phyloP scores from a whole-genome alignment of 1,140 invertebrate genomes.

The Proctacanthus coquilletti region DNA sequence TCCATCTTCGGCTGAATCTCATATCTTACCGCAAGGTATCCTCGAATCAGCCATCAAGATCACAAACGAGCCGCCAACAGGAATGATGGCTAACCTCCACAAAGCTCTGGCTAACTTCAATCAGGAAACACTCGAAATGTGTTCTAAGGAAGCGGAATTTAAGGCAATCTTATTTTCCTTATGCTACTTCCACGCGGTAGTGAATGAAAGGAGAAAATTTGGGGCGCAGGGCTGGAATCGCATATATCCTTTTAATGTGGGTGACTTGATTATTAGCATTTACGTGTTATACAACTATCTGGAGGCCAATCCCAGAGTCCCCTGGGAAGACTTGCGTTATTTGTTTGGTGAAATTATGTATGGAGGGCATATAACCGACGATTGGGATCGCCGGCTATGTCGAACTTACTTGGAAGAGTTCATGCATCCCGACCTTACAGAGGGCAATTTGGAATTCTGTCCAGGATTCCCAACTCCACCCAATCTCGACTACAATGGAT shows the following conservation, averaged over 20 bases:
- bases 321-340: constrained; percentile 87
- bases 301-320: constrained; percentile 71
- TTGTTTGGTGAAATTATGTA: constrained; percentile 96
- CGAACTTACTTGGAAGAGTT: constrained; percentile 78
- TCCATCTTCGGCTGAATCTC: constrained; percentile 34
- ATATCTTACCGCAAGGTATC: constrained; percentile 59
- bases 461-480: constrained; percentile 70
- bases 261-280: constrained; percentile 84
- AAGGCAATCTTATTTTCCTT: constrained; percentile 83
- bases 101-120: constrained; percentile 88
- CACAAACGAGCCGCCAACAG: constrained; percentile 88
- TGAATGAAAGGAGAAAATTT: constrained; percentile 84
- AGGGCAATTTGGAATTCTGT: constrained; percentile 69
- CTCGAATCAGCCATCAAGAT: constrained; percentile 91
- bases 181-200: constrained; percentile 92
- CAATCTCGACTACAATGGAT: constrained; percentile 71
- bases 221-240: constrained; percentile 91
- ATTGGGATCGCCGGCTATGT: constrained; percentile 82
- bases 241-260: constrained; percentile 60
- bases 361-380: constrained; percentile 90
- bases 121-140: constrained; percentile 85
- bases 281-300: constrained; percentile 87
- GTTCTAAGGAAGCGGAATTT: constrained; percentile 86
- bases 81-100: constrained; percentile 86
- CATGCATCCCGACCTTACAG: constrained; percentile 69